Percentiles rank a stretch among this genome's conserved stretches.
Conservation (phyloP, 2,113 vertebrate species). For the Formicarius rufipectus region DNA sequence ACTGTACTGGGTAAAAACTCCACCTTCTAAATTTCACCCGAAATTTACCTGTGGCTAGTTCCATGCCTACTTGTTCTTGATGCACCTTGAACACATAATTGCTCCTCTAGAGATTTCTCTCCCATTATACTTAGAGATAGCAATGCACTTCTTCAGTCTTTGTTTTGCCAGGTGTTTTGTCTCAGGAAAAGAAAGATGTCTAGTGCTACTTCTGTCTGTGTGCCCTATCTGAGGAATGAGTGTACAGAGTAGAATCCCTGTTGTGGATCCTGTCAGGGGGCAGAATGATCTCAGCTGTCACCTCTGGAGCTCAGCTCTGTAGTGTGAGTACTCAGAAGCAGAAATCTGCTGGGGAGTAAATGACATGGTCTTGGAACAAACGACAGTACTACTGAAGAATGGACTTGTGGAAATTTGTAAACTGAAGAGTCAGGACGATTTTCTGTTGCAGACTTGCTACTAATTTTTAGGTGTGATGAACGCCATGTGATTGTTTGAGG, state of each 20-base stretch:
- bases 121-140: rapidly evolving
- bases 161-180: background rate
- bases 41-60: background rate
- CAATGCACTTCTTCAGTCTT: background rate
- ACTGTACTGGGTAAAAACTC: background rate
- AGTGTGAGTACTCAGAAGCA: background rate
- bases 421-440: background rate
- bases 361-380: background rate
- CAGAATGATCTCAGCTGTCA: background rate
- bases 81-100: background rate
- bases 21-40: background rate
- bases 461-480: background rate
- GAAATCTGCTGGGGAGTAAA: background rate
- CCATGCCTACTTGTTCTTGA: background rate
- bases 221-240: background rate
- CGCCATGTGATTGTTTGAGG: background rate
- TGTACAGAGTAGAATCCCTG: background rate
- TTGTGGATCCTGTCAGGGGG: background rate
- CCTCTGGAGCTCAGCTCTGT: background rate
- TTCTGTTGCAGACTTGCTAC: background rate
- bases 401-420: background rate
- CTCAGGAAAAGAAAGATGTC: background rate
- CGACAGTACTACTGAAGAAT: background rate
- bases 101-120: background rate
- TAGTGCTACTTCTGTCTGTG: background rate